phyloP scores from a whole-genome alignment of 2,113 vertebrate genomes.

The Mustela lutreola region DNA sequence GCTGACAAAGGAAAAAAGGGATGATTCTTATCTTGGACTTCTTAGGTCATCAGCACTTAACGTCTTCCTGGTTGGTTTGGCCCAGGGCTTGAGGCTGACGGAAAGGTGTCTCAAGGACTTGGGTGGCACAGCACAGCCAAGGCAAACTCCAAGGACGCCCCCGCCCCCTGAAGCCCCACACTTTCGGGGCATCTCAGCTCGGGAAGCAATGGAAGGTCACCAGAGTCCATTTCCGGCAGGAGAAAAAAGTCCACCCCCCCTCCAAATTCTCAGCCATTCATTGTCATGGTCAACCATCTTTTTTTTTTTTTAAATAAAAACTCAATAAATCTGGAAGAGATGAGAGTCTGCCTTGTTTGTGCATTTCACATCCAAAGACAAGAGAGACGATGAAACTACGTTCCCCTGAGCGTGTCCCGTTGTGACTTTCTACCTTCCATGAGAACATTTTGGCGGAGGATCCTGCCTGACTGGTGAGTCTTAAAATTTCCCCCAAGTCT shows the following conservation, averaged over 20 bases:
- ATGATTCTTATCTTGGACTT: not conserved
- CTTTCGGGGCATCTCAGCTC: not conserved
- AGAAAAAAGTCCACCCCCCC: not conserved
- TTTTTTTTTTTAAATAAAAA: not conserved
- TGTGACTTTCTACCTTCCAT: not conserved
- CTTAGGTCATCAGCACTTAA: not conserved
- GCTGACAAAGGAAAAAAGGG: not conserved
- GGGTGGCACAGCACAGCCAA: fast-evolving
- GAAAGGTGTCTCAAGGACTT: not conserved
- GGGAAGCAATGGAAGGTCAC: not conserved
- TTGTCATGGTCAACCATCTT: not conserved
- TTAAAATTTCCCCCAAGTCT: not conserved
- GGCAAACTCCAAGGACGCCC: not conserved
- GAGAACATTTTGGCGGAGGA: not conserved
- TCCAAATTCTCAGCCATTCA: not conserved
- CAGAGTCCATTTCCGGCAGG: not conserved
- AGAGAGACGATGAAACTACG: not conserved
- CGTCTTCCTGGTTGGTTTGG: not conserved
- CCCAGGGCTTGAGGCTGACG: not conserved
- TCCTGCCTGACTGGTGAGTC: not conserved
- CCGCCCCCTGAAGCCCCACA: not conserved
- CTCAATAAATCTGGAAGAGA: not conserved
- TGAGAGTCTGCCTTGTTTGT: not conserved
- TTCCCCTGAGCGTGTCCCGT: not conserved
- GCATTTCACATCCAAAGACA: not conserved